These are phyloP conservation scores for Triplophysa dalaica DNA, from an alignment of 2,113 vertebrate species.

Conservation along the genomic window DNA sequence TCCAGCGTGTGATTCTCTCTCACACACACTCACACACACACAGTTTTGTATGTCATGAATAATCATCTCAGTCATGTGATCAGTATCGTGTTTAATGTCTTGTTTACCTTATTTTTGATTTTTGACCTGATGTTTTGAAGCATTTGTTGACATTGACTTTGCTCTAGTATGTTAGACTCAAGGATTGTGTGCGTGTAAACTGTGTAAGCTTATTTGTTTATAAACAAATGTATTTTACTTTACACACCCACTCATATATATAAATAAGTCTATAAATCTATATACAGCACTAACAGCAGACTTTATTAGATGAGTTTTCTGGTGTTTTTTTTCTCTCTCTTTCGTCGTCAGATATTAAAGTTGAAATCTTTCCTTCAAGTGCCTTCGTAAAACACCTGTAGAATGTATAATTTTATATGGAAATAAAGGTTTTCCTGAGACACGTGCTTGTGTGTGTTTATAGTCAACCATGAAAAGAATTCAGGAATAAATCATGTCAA, in stretches of 20 bases:
- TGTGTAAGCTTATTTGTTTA: constrained; percentile 4
- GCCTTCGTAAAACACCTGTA: constrained; percentile 24
- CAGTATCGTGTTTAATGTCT: not conserved
- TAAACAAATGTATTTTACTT: not conserved
- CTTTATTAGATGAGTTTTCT: not conserved
- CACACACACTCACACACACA: too few species aligned
- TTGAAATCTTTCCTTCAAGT: constrained; percentile 22
- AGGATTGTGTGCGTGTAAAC: not conserved
- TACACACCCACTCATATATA: not conserved
- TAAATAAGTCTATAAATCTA: not conserved
- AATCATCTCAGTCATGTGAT: not conserved
- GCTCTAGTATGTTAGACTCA: not conserved
- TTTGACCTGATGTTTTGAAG: not conserved
- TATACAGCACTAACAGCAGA: constrained; percentile 9
- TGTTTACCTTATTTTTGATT: not conserved
- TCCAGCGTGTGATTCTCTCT: constrained; percentile 1
- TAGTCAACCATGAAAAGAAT: too few species aligned
- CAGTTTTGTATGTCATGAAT: not conserved
- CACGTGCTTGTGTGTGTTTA: not conserved
- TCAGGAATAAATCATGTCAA: too few species aligned
- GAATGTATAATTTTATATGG: constrained; percentile 4
- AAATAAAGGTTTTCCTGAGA: constrained; percentile 10
- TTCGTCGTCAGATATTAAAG: constrained; percentile 1
- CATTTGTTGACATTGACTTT: not conserved
- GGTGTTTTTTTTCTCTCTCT: constrained; percentile 20